Evolutionary conservation across 2,888 invertebrate genomes (phyloP).

Genomic region (Thysanoteuthis rhombus): DNA sequence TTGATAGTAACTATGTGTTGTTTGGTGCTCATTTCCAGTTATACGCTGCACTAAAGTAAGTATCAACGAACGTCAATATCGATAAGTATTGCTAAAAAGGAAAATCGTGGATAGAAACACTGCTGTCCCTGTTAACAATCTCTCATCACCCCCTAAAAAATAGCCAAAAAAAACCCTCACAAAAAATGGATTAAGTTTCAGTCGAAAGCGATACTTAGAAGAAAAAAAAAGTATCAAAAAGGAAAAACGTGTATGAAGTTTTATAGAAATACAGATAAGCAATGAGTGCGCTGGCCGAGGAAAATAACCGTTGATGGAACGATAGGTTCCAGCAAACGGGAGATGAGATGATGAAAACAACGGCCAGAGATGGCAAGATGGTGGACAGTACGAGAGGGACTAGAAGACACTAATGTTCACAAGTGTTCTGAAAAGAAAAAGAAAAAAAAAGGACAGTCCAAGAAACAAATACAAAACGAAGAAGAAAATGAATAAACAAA

Average conservation of each 20-base stretch:
- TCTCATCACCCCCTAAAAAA: not conserved
- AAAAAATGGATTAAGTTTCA: not conserved
- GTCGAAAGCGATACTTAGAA: not conserved
- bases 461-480: not conserved
- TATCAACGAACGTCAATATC: not conserved
- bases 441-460: not conserved
- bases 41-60: not conserved
- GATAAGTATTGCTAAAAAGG: not conserved
- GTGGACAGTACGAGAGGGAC: not conserved
- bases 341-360: not conserved
- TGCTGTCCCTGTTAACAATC: not conserved
- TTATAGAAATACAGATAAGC: not conserved
- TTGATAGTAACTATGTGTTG: not conserved
- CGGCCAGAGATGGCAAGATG: not conserved
- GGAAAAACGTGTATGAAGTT: not conserved
- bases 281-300: not conserved
- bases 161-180: not conserved
- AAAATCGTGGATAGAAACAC: not conserved
- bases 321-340: not conserved
- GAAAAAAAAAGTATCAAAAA: not conserved
- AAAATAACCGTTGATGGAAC: not conserved
- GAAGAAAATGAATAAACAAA: too few species aligned
- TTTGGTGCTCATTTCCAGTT: not conserved
- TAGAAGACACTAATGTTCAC: not conserved
- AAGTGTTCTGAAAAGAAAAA: not conserved